phyloP scores from a whole-genome alignment of 2,113 vertebrate genomes.

The Podarcis cretensis region DNA sequence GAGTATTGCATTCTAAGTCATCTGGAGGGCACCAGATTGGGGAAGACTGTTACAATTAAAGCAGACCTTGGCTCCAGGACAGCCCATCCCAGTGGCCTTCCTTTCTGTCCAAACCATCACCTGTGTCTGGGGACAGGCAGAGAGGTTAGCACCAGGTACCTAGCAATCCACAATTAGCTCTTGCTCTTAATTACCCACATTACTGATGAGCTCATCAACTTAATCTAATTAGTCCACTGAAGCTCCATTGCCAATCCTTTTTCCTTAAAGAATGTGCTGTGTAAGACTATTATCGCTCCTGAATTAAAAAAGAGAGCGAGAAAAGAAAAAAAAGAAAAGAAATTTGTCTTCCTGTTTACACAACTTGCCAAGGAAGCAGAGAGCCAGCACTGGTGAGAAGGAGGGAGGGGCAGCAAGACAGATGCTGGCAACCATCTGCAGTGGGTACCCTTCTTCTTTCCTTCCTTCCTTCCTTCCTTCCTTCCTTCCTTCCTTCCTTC shows the following conservation, averaged over 20 bases:
- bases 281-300: slow-evolving; percentile 29
- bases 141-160: background rate
- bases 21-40: too few species aligned
- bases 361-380: background rate
- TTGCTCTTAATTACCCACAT: slow-evolving; percentile 57
- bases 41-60: background rate
- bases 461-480: too few species aligned
- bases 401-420: background rate
- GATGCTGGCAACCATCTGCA: background rate
- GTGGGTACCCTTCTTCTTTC: background rate
- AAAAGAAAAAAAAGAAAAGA: background rate
- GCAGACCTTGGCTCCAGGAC: accelerated
- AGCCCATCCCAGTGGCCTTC: background rate
- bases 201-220: slow-evolving; percentile 64
- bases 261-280: slow-evolving; percentile 36
- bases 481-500: too few species aligned
- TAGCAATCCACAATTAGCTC: slow-evolving; percentile 53
- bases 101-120: background rate
- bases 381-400: background rate
- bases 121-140: background rate
- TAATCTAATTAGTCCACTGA: slow-evolving; percentile 62
- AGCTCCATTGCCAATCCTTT: slow-evolving; percentile 57
- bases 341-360: slow-evolving; percentile 2
- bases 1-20: too few species aligned
- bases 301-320: background rate